phyloP scores from a whole-genome alignment of 1,140 invertebrate genomes.

The Drosophila malerkotliana region DNA sequence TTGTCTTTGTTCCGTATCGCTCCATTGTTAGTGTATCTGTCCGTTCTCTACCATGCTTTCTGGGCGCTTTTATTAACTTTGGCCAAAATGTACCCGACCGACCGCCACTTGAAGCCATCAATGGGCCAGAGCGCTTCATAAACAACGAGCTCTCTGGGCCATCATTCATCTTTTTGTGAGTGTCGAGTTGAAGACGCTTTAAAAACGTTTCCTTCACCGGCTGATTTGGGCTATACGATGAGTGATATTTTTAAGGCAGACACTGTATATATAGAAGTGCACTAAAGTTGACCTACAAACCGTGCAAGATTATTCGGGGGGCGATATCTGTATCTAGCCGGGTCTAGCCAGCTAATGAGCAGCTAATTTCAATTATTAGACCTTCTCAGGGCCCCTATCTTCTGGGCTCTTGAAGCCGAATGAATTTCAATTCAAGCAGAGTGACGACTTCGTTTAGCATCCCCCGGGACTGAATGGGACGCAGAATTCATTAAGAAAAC shows the following conservation, averaged over 20 bases:
- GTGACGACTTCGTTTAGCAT: conserved; percentile 59
- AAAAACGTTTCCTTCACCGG: conserved; percentile 32
- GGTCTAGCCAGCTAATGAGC: conserved; percentile 17
- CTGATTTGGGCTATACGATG: conserved; percentile 69
- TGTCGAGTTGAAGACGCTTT: conserved; percentile 37
- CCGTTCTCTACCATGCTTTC: background rate
- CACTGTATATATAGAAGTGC: conserved; percentile 49
- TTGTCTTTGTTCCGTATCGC: conserved; percentile 50
- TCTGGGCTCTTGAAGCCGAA: conserved; percentile 56
- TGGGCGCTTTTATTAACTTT: conserved; percentile 70
- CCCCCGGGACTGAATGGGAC: conserved; percentile 64
- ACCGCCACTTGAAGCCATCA: conserved; percentile 76
- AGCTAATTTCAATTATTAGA: conserved; percentile 11
- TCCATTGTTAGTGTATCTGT: conserved; percentile 64
- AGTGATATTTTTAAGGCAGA: conserved; percentile 54
- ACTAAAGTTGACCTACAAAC: conserved; percentile 61
- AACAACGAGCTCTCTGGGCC: conserved; percentile 61
- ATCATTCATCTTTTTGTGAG: conserved; percentile 71
- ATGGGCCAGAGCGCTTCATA: conserved; percentile 45
- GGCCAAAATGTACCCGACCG: conserved; percentile 65
- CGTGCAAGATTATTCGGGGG: conserved; percentile 7
- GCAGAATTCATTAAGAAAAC: conserved; percentile 74
- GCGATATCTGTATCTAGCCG: conserved; percentile 5
- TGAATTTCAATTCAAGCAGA: conserved; percentile 74
- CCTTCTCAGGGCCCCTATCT: conserved; percentile 48